Percentiles rank a stretch among this genome's conserved stretches.
Evolutionary conservation across 2,113 vertebrate species (phyloP).

Genomic region (Dipodomys merriami): DNA sequence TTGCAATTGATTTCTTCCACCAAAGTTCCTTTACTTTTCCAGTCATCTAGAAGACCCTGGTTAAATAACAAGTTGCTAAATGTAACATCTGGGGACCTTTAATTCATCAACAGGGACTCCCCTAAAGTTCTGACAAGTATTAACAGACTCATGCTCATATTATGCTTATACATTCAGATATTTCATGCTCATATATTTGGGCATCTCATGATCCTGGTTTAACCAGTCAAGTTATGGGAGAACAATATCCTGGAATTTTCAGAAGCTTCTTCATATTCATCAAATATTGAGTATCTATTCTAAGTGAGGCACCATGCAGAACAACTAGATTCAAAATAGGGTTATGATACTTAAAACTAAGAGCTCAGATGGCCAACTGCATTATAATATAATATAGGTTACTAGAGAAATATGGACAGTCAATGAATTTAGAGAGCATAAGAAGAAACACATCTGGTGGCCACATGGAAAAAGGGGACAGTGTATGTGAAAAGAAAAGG

Average conservation of each 20-base stretch:
- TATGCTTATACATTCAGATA: background rate
- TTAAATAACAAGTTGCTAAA: constrained; percentile 55
- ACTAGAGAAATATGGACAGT: constrained; percentile 17
- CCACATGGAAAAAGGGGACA: background rate
- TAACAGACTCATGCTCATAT: background rate
- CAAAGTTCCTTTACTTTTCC: constrained; percentile 88
- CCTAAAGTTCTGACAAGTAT: constrained; percentile 24
- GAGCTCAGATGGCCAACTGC: background rate
- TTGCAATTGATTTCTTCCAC: constrained; percentile 92
- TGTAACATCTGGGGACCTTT: background rate
- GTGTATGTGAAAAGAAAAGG: background rate
- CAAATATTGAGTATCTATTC: background rate
- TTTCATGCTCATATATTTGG: background rate
- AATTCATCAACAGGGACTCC: background rate
- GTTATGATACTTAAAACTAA: constrained; percentile 50
- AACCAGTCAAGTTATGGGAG: constrained; percentile 9
- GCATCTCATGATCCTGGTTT: constrained; percentile 10
- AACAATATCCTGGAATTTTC: constrained; percentile 35
- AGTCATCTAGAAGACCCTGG: constrained; percentile 92
- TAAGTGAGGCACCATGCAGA: constrained; percentile 3
- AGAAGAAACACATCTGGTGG: background rate
- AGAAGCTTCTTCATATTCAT: constrained; percentile 22
- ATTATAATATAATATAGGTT: constrained; percentile 42
- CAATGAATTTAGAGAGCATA: constrained; percentile 18
- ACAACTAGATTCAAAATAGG: background rate